Percentiles rank a stretch among this genome's conserved stretches.
Evolutionary conservation across 2,888 invertebrate species (phyloP).

Genomic region (Drosophila koepferae): DNA sequence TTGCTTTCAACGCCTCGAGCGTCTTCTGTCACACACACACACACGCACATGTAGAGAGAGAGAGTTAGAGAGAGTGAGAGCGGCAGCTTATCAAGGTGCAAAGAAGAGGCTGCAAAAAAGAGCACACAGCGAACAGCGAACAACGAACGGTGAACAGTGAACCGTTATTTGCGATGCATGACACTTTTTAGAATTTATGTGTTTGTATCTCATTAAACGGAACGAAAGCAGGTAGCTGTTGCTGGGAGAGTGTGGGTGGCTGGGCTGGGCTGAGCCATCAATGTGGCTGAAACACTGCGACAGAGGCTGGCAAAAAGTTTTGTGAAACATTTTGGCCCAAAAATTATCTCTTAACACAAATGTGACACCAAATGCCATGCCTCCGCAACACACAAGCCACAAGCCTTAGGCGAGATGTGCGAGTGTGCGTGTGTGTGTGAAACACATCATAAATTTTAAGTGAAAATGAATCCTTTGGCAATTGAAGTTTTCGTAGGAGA

Average conservation of each 20-base stretch:
- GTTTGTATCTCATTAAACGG: conserved; percentile 84
- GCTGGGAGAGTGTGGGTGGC: neutral
- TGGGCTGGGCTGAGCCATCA: conserved; percentile 25
- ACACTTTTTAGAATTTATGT: conserved; percentile 84
- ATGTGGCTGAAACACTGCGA: conserved; percentile 32
- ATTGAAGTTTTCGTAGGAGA: conserved; percentile 78
- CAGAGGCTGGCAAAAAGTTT: conserved; percentile 62
- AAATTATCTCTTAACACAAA: conserved; percentile 79
- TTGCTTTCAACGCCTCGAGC: conserved; percentile 77
- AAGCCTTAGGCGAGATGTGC: conserved; percentile 5
- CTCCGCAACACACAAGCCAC: neutral
- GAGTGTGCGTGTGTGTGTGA: conserved; percentile 4
- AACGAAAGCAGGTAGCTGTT: conserved; percentile 19
- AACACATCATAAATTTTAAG: conserved; percentile 77
- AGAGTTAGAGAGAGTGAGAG: conserved; percentile 24
- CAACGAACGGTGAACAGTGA: conserved; percentile 25
- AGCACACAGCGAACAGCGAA: neutral
- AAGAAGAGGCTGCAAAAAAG: conserved; percentile 18
- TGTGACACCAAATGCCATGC: conserved; percentile 68
- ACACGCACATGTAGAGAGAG: neutral
- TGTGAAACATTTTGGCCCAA: conserved; percentile 67
- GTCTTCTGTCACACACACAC: conserved; percentile 23
- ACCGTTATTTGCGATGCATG: conserved; percentile 82
- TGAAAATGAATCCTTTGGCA: conserved; percentile 82
- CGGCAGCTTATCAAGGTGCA: conserved; percentile 78